Conservation (phyloP, 2,113 vertebrate species). For the Balaeniceps rex region DNA sequence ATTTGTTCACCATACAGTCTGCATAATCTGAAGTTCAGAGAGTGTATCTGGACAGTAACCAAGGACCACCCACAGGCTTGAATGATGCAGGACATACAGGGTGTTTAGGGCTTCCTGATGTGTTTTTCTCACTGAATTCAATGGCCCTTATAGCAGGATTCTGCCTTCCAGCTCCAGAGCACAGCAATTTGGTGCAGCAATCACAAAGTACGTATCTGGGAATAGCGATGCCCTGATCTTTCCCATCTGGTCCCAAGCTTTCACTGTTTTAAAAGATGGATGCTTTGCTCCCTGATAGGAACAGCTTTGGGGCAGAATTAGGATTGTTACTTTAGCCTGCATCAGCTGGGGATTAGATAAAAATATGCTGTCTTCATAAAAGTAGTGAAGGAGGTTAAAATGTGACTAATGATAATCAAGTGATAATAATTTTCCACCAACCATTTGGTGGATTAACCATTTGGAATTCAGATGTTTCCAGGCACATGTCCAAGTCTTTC, state of each 20-base stretch:
- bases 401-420: conserved; percentile 3
- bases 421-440: background rate
- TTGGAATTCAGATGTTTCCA: background rate
- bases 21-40: background rate
- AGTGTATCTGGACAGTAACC: background rate
- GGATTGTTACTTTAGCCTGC: background rate
- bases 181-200: background rate
- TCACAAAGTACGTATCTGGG: background rate
- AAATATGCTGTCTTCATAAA: background rate
- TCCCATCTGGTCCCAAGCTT: background rate
- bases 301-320: background rate
- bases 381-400: background rate
- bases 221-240: background rate
- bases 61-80: background rate
- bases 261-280: background rate
- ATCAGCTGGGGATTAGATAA: background rate
- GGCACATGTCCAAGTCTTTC: background rate
- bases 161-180: background rate
- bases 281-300: background rate
- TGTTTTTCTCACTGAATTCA: background rate
- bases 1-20: background rate
- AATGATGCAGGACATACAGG: background rate
- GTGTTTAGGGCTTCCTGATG: background rate
- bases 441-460: conserved; percentile 30
- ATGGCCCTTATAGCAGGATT: background rate